Evolutionary conservation across 1,140 invertebrate species (phyloP).

Genomic region (Harpegnathos saltator): DNA sequence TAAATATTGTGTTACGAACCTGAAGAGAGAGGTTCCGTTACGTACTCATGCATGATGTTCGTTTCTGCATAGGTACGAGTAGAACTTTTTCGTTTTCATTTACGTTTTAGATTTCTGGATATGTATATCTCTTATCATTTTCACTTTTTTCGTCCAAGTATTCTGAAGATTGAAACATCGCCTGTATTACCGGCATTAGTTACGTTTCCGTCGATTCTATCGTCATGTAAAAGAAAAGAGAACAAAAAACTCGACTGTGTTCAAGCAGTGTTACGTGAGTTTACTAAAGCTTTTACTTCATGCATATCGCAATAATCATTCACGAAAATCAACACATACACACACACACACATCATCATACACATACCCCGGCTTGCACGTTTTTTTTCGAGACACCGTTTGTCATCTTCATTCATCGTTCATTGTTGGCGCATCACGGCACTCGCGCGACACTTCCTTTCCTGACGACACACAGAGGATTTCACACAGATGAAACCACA

Average conservation of each 20-base stretch:
- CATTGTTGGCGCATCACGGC: slow-evolving; percentile 18
- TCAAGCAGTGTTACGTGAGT: slow-evolving; percentile 85
- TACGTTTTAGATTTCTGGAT: slow-evolving; percentile 47
- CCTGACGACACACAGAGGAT: slow-evolving; percentile 1
- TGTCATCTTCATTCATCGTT: slow-evolving; percentile 38
- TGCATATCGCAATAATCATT: slow-evolving; percentile 45
- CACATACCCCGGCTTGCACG: too few species aligned
- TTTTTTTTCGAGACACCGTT: background rate
- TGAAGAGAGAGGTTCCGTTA: slow-evolving; percentile 1
- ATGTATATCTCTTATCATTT: slow-evolving; percentile 82
- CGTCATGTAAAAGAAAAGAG: slow-evolving; percentile 47
- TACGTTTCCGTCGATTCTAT: slow-evolving; percentile 48
- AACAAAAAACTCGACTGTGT: slow-evolving; percentile 71
- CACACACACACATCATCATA: too few species aligned
- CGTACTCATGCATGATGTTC: slow-evolving; percentile 53
- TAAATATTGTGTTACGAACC: slow-evolving; percentile 23
- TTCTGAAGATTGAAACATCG: slow-evolving; percentile 80
- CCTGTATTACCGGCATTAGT: slow-evolving; percentile 27
- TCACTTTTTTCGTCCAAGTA: slow-evolving; percentile 78
- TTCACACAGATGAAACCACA: slow-evolving; percentile 5
- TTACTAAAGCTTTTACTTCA: slow-evolving; percentile 69
- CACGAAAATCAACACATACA: slow-evolving; percentile 15
- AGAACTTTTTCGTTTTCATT: slow-evolving; percentile 24
- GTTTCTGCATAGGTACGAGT: slow-evolving; percentile 42
- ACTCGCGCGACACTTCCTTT: background rate